Base-by-base conservation (phyloP, 2,888 invertebrate genomes). In the Drosophila infuscata region DNA sequence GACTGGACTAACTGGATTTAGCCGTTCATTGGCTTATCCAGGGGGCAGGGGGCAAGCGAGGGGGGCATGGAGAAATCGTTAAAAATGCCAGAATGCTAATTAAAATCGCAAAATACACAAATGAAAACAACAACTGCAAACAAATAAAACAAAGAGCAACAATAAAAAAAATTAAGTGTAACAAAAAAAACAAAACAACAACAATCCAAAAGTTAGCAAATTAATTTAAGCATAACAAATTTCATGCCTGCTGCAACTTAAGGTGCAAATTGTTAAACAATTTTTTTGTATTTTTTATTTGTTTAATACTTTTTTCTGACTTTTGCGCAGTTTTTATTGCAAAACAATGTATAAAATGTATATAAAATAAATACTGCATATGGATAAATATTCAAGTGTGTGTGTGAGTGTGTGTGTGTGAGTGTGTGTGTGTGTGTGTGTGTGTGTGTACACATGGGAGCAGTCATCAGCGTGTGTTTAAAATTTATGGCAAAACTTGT, bases 401-500 rank as follows among this genome's bases (percentile, higher is more conserved):
- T 51, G 7, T 17, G 8, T 52, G n/a, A 43, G 20, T n/a, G 20
- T 43, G 33, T 49, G 51, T 63, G 8, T 51, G 7, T 17, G 8
- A 52, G n/a, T 49, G 20, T n/a, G 20, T 43, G 33, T 49, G 51
- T 63, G 38, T 52, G 33, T 52, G 12, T 48, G n/a, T n/a, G n/a
- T 53, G 46, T n/a, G 56, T 57, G 25, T n/a, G n/a, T n/a, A 54
- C 76, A 74, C 70, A 46, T 58, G 79, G 74, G 70, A 78, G 69
- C 78, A 63, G 63, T 65, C 73, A 69, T 68, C 78, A 62, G 74
- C 63, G 71, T 56, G 82, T 79, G 69, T 74, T 78, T 69, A 59
- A 78, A 80, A 80, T 82, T 80, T 67, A 78, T 80, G 74, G 82
- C 70, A 48, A 68, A 82, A 71, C 72, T 76, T 76, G 64, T 65